A percentile compares a stretch with the other conserved stretches of the same genome.
phyloP scores from a whole-genome alignment of 2,888 invertebrate genomes.

The Horisme vitalbata region DNA sequence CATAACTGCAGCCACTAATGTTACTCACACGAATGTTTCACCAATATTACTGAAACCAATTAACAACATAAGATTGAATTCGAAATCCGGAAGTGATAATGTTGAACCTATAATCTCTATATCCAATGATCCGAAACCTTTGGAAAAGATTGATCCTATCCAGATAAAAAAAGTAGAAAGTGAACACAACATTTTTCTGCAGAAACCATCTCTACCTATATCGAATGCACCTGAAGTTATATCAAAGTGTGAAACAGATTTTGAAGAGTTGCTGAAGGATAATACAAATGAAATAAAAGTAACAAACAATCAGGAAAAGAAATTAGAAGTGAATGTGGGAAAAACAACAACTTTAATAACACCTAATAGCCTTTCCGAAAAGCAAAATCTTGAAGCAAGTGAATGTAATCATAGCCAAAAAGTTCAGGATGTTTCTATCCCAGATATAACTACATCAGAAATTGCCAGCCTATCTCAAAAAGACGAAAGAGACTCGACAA shows the following conservation, averaged over 20 bases:
- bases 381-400: constrained; percentile 18
- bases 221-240: constrained; percentile 37
- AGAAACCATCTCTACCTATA: constrained; percentile 29
- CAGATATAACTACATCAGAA: constrained; percentile 5
- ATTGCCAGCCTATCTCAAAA: not conserved
- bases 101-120: constrained; percentile 12
- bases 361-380: constrained; percentile 41
- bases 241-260: constrained; percentile 74
- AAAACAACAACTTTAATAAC: constrained; percentile 59
- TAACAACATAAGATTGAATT: constrained; percentile 50
- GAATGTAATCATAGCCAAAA: constrained; percentile 32
- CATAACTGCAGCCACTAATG: constrained; percentile 52
- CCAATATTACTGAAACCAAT: constrained; percentile 66
- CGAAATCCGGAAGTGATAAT: constrained; percentile 52
- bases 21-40: constrained; percentile 61
- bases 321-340: constrained; percentile 68
- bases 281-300: constrained; percentile 78
- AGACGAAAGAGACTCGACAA: constrained; percentile 4
- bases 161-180: constrained; percentile 34
- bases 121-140: constrained; percentile 31
- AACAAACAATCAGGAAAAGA: constrained; percentile 68
- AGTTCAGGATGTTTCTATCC: constrained; percentile 15
- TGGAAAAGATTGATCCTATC: constrained; percentile 32
- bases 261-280: constrained; percentile 77
- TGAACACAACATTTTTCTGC: constrained; percentile 40